phyloP scores from a whole-genome alignment of 2,888 invertebrate genomes.

The Epistrophella euchroma region DNA sequence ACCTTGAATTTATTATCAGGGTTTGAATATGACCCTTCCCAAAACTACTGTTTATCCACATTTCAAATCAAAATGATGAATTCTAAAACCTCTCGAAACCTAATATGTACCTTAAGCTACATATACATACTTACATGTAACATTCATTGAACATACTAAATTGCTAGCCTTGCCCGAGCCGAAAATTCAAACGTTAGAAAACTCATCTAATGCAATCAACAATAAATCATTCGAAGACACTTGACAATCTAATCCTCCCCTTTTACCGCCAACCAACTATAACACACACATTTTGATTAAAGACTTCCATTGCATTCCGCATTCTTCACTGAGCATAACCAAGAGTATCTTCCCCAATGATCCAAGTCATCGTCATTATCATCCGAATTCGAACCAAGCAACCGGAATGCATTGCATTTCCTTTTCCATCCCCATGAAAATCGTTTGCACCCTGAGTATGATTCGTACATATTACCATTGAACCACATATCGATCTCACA shows the following conservation, averaged over 20 bases:
- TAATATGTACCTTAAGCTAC: not conserved
- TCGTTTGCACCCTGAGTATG: not conserved
- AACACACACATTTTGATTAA: constrained; percentile 56
- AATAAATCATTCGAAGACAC: constrained; percentile 69
- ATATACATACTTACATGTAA: too few species aligned
- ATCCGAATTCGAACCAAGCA: constrained; percentile 47
- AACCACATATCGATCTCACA: constrained; percentile 67
- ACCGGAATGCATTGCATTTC: constrained; percentile 64
- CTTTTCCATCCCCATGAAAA: constrained; percentile 23
- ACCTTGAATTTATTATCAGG: not conserved
- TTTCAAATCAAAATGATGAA: constrained; percentile 59
- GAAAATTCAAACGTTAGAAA: constrained; percentile 37
- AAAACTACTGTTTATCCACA: constrained; percentile 17
- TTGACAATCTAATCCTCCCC: constrained; percentile 43
- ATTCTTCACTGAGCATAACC: constrained; percentile 20
- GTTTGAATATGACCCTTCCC: too few species aligned
- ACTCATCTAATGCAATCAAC: constrained; percentile 58
- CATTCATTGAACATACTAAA: too few species aligned
- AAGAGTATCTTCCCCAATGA: constrained; percentile 19
- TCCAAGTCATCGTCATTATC: constrained; percentile 64
- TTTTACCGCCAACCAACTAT: constrained; percentile 8
- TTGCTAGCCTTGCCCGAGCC: not conserved
- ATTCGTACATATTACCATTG: constrained; percentile 24
- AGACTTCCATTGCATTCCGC: constrained; percentile 51
- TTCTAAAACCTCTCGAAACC: constrained; percentile 30